Percentiles rank a stretch among this genome's conserved stretches.
phyloP scores from a whole-genome alignment of 2,888 invertebrate species.

The Leucophenga maculata region DNA sequence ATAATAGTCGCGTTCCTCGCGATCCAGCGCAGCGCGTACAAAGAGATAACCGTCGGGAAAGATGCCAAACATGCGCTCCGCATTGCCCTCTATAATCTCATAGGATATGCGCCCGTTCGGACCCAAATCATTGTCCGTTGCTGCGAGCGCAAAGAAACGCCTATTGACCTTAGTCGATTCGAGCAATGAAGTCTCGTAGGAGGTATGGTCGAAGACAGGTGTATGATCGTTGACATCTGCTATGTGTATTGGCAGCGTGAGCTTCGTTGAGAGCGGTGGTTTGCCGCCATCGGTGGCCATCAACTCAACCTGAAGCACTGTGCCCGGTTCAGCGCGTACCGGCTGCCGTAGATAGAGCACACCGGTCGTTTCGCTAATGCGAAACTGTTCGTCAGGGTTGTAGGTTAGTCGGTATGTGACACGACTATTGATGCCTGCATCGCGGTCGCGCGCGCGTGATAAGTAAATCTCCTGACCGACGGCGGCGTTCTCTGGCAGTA shows the following conservation, averaged over 20 bases:
- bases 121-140: slow-evolving; percentile 90
- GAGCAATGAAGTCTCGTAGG: slow-evolving; percentile 91
- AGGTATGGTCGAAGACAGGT: slow-evolving; percentile 92
- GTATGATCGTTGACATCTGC: slow-evolving; percentile 96
- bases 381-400: slow-evolving; percentile 86
- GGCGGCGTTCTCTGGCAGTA: slow-evolving; percentile 89
- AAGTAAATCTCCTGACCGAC: slow-evolving; percentile 94
- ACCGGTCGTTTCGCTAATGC: slow-evolving; percentile 88
- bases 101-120: slow-evolving; percentile 86
- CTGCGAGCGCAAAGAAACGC: slow-evolving; percentile 90
- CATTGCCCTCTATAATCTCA: slow-evolving; percentile 88
- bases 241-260: slow-evolving; percentile 81
- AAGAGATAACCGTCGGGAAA: slow-evolving; percentile 96
- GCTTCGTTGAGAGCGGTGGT: slow-evolving; percentile 82
- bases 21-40: slow-evolving; percentile 87
- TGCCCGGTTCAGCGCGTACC: slow-evolving; percentile 82
- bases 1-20: slow-evolving; percentile 93
- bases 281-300: slow-evolving; percentile 89
- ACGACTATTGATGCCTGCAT: slow-evolving; percentile 90
- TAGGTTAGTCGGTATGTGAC: slow-evolving; percentile 86
- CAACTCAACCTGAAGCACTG: slow-evolving; percentile 82
- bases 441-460: slow-evolving; percentile 88
- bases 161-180: slow-evolving; percentile 94
- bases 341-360: slow-evolving; percentile 90
- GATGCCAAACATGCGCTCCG: slow-evolving; percentile 89